phyloP scores from a whole-genome alignment of 2,888 invertebrate genomes.

The Margaritifera margaritifera region DNA sequence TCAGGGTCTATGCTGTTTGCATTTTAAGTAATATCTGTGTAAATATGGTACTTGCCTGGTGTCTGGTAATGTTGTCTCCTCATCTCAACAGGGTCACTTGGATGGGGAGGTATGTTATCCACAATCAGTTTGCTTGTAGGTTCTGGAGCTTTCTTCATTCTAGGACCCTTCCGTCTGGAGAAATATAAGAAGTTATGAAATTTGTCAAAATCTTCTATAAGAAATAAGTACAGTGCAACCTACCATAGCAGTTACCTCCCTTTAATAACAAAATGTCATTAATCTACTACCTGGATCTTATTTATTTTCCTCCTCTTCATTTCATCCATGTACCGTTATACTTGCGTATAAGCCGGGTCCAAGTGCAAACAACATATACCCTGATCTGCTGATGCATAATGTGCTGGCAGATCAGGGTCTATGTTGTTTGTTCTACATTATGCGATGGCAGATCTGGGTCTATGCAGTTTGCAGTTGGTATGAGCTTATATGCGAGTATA shows the following conservation, averaged over 20 bases:
- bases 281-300: too few relatives aligned
- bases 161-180: conserved; percentile 59
- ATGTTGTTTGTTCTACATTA: too few relatives aligned
- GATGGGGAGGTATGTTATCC: conserved; percentile 76
- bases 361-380: too few relatives aligned
- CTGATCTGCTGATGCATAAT: too few relatives aligned
- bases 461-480: too few relatives aligned
- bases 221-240: not conserved
- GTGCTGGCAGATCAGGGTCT: too few relatives aligned
- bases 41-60: conserved; percentile 77
- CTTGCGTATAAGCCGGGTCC: too few relatives aligned
- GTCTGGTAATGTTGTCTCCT: conserved; percentile 96
- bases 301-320: too few relatives aligned
- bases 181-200: conserved; percentile 2
- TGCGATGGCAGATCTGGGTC: too few relatives aligned
- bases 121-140: conserved; percentile 64
- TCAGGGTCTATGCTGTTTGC: too few relatives aligned
- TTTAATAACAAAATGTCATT: not conserved
- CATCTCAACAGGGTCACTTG: conserved; percentile 97
- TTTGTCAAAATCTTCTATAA: not conserved
- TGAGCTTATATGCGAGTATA: too few relatives aligned
- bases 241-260: not conserved
- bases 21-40: not conserved
- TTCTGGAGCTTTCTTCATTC: conserved; percentile 82
- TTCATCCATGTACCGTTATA: too few relatives aligned